Evolutionary conservation across 2,797 vertebrate genomes (phyloP).

Genomic region (Lutjanus campechanus): DNA sequence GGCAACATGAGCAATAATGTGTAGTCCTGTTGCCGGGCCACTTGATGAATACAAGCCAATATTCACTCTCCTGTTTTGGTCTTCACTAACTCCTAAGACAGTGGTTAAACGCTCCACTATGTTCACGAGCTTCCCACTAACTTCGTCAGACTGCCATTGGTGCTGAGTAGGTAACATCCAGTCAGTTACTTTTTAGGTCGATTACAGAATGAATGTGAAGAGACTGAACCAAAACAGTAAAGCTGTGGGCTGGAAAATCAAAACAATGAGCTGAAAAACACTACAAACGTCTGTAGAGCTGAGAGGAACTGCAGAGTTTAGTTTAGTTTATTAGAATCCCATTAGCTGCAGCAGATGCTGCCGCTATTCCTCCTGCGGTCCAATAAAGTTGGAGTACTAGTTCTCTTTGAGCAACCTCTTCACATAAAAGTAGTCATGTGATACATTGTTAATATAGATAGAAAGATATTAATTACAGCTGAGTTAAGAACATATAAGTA

Average conservation of each 20-base stretch:
- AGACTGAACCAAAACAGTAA: slow-evolving; percentile 1
- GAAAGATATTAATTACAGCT: background rate
- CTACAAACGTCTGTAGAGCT: background rate
- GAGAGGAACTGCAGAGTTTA: background rate
- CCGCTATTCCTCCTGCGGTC: no score
- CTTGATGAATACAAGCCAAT: background rate
- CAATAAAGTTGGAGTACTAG: no score
- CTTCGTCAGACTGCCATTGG: slow-evolving; percentile 21
- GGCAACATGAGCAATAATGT: background rate
- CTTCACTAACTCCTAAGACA: background rate
- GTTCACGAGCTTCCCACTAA: background rate
- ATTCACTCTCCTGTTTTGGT: slow-evolving; percentile 13
- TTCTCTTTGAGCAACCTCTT: background rate
- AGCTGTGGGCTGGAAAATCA: background rate
- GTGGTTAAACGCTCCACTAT: background rate
- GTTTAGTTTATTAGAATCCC: no score
- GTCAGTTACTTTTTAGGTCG: slow-evolving; percentile 16
- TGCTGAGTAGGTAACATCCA: background rate
- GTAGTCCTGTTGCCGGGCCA: background rate
- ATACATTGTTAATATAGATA: background rate
- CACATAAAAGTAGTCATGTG: background rate
- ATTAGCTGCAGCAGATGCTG: no score
- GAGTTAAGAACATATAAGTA: background rate
- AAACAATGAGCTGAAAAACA: background rate
- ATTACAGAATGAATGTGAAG: background rate